These are phyloP conservation scores for Bovichtus diacanthus DNA, from an alignment of 2,797 vertebrate species.

Conservation along the genomic window DNA sequence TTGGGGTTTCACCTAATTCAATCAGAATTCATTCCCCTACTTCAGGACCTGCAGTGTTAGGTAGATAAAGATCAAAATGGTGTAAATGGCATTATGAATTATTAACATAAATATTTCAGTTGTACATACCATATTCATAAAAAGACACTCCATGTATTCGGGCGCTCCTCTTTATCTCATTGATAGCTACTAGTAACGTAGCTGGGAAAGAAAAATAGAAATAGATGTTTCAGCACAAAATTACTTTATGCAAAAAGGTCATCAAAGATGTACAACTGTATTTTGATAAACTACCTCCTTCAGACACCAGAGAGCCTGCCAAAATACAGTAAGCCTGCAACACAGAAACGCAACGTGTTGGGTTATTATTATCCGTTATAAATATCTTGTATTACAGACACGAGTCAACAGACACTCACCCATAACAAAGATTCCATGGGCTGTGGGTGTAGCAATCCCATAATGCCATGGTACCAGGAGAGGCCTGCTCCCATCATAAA, in stretches of 20 bases:
- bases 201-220: slow-evolving; percentile 83
- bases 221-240: slow-evolving; percentile 17
- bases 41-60: not conserved
- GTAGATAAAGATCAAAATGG: not conserved
- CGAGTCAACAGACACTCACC: slow-evolving; percentile 82
- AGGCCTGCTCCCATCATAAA: slow-evolving; percentile 99
- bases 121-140: slow-evolving; percentile 94
- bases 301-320: slow-evolving; percentile 96
- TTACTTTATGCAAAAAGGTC: not conserved
- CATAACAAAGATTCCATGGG: slow-evolving; percentile 96
- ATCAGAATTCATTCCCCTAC: not conserved
- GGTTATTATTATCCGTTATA: not conserved
- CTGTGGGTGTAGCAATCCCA: slow-evolving; percentile 94
- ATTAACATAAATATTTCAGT: not conserved
- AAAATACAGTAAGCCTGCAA: slow-evolving; percentile 97
- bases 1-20: not conserved
- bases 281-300: slow-evolving; percentile 91
- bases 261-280: not conserved
- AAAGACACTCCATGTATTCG: slow-evolving; percentile 88
- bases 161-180: slow-evolving; percentile 95
- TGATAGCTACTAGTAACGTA: slow-evolving; percentile 95
- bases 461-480: slow-evolving; percentile 98
- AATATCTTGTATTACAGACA: not conserved
- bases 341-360: not conserved
- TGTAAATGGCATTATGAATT: not conserved